Evolutionary conservation across 2,888 invertebrate species (phyloP), one percentile per base, ranked within the genome.

Genomic region (Dorcus parallelipipedus): DNA sequence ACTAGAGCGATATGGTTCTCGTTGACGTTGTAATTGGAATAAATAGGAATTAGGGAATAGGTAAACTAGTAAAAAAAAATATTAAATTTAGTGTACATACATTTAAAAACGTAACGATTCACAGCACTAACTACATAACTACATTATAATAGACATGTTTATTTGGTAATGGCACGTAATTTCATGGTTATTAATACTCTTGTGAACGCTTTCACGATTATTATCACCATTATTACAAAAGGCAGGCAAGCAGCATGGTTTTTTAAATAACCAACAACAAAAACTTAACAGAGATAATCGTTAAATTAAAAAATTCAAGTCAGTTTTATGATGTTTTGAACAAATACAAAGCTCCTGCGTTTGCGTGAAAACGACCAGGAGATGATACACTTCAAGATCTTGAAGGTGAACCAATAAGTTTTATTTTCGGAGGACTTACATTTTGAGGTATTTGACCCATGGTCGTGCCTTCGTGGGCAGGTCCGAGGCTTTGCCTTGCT

Each of bases 361-460:
- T 45, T 20, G 9, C 14, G 14, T 14, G 6, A 51, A 10, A 14
- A 49, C 9, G 17, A 6, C 26, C 26, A 33, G 26, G 26, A 33
- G 26, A 7, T 20, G 20, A 20, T 20, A 20, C 3, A 20, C 20
- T 33, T 3, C 26, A 9, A 38, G 38, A 50, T 50, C 39, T 38
- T 50, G 26, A 20, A 50, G 14, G 9, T 41, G 42, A 26, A 33
- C 38, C 26, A 48, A 49, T 33, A 33, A 33, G 26, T 33, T 33
- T 33, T 33, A 33, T 33, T 33, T 33, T 33, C 26, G 26, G 26
- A 33, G 26, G 38, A 77, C 79, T 78, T 72, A 79, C 79, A 61
- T 75, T 75, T 67, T 77, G 74, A 47, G 77, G 77, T 64, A 79
- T 78, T 65, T 79, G 80, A 61, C 79, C 80, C 80, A 79, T 79